These are phyloP conservation scores for Oncorhynchus masou DNA, from an alignment of 2,113 vertebrate genomes.

Conservation along the genomic window DNA sequence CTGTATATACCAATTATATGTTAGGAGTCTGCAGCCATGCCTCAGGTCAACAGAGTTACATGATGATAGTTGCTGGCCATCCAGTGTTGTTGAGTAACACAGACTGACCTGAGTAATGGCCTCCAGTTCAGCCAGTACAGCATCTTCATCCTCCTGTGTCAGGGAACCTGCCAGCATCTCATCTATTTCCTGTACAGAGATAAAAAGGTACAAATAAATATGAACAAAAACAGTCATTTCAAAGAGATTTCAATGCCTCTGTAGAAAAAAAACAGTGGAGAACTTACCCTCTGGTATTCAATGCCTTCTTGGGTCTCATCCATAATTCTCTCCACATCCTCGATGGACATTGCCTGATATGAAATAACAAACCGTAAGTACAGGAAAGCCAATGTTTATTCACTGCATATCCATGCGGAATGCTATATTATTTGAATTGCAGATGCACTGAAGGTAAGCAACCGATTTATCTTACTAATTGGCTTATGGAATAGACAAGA, in stretches of 20 bases:
- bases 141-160: constrained; percentile 88
- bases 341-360: constrained; percentile 89
- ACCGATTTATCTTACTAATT: neutral
- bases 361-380: neutral
- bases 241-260: neutral
- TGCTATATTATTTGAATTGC: neutral
- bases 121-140: constrained; percentile 88
- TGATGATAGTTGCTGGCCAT: too few relatives aligned
- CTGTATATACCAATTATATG: neutral
- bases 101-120: constrained; percentile 84
- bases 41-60: neutral
- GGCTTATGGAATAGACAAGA: too few relatives aligned
- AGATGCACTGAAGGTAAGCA: neutral
- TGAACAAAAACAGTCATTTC: neutral
- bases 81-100: neutral
- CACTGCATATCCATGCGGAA: too few relatives aligned
- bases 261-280: neutral
- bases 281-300: constrained; percentile 89
- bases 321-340: constrained; percentile 94
- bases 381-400: neutral
- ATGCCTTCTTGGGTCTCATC: constrained; percentile 94
- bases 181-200: constrained; percentile 86
- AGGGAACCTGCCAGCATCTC: constrained; percentile 87
- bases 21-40: neutral
- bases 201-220: neutral